These are phyloP conservation scores for Pangasius mekongensis DNA, from an alignment of 2,797 vertebrate species.

Conservation along the genomic window DNA sequence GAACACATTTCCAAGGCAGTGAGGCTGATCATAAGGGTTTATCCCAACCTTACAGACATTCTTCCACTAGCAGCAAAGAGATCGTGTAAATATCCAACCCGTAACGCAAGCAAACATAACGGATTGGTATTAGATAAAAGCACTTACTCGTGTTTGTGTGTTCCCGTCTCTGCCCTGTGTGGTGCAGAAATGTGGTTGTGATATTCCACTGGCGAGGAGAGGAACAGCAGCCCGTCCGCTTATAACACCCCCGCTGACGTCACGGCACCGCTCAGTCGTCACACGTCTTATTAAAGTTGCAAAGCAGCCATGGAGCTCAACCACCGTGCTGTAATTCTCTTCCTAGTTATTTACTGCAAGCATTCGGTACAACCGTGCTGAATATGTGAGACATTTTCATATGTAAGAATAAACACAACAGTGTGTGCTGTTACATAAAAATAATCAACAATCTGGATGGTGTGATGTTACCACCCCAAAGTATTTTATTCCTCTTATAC, in stretches of 20 bases:
- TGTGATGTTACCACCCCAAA: background rate
- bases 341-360: background rate
- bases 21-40: background rate
- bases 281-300: conserved; percentile 19
- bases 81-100: too few relatives aligned
- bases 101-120: background rate
- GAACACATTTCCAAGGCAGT: conserved; percentile 46
- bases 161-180: conserved; percentile 81
- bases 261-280: conserved; percentile 65
- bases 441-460: background rate
- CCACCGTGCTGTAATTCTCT: background rate
- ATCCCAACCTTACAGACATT: background rate
- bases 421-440: background rate
- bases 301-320: background rate
- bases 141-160: conserved; percentile 77
- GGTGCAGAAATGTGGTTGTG: conserved; percentile 83
- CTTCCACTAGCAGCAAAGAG: background rate
- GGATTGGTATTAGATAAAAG: background rate
- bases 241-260: conserved; percentile 70
- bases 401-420: background rate
- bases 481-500: background rate
- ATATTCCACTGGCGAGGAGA: conserved; percentile 84
- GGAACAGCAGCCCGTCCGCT: conserved; percentile 71
- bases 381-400: background rate
- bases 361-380: too few relatives aligned